Evolutionary conservation across 2,888 invertebrate genomes (phyloP).

Genomic region (Diloba caeruleocephala): DNA sequence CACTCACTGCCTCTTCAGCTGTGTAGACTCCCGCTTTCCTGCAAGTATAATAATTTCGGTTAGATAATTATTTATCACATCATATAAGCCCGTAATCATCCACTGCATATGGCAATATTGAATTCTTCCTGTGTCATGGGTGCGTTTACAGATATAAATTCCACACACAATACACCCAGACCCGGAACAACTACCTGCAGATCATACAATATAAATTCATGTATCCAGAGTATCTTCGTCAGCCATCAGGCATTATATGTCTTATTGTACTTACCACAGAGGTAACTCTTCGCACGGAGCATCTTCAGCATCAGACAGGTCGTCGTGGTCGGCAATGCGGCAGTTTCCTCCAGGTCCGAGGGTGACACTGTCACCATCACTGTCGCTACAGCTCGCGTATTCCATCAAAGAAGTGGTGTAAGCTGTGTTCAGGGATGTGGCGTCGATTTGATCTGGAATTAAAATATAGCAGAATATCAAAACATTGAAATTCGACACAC

Average conservation of each 20-base stretch:
- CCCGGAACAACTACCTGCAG: no score
- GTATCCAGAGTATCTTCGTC: no score
- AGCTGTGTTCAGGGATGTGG: slow-evolving; percentile 71
- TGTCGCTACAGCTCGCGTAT: slow-evolving; percentile 79
- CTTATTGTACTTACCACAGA: slow-evolving; percentile 66
- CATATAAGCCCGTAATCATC: no score
- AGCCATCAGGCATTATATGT: no score
- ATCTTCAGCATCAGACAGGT: slow-evolving; percentile 72
- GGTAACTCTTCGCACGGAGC: slow-evolving; percentile 71
- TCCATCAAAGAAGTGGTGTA: slow-evolving; percentile 76
- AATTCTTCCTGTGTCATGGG: no score
- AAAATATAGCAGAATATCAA: no score
- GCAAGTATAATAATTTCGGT: slow-evolving; percentile 42
- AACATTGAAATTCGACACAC: no score
- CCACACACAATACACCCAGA: no score
- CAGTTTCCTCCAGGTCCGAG: slow-evolving; percentile 64
- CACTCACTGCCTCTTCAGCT: slow-evolving; percentile 95
- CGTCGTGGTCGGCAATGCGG: slow-evolving; percentile 57
- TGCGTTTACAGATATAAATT: no score
- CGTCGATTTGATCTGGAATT: slow-evolving; percentile 82
- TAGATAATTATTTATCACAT: no score
- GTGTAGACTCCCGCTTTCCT: slow-evolving; percentile 97
- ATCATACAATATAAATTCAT: no score
- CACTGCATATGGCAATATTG: no score
- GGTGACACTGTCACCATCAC: slow-evolving; percentile 75